These are phyloP conservation scores for Rhynchophorus ferrugineus DNA, from an alignment of 1,140 invertebrate species.

Conservation along the genomic window DNA sequence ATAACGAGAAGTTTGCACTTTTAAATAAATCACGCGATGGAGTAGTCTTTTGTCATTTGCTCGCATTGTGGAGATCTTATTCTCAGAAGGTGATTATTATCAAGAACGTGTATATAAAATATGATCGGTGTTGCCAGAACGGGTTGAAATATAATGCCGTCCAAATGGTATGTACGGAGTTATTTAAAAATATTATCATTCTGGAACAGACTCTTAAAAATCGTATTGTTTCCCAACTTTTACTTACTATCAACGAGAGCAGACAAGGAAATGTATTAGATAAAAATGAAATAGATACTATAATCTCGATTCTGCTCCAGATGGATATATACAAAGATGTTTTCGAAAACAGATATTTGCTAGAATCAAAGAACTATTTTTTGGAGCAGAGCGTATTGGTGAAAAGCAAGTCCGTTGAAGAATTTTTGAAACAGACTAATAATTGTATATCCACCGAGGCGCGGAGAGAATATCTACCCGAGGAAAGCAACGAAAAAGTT, in stretches of 20 bases:
- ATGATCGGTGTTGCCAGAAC: conserved; percentile 73
- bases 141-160: conserved; percentile 26
- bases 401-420: conserved; percentile 83
- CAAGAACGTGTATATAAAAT: conserved; percentile 91
- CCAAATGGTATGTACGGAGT: conserved; percentile 70
- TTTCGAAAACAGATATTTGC: conserved; percentile 86
- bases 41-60: conserved; percentile 83
- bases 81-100: conserved; percentile 97
- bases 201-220: conserved; percentile 80
- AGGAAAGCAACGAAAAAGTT: conserved; percentile 44
- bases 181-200: conserved; percentile 88
- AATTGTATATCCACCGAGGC: conserved; percentile 84
- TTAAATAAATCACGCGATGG: conserved; percentile 79
- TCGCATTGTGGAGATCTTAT: conserved; percentile 86
- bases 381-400: conserved; percentile 71
- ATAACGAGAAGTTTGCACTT: conserved; percentile 75
- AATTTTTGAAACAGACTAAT: conserved; percentile 88
- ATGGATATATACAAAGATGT: conserved; percentile 89
- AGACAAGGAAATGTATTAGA: conserved; percentile 80
- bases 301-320: conserved; percentile 91
- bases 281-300: conserved; percentile 80
- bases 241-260: conserved; percentile 86
- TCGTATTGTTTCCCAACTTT: conserved; percentile 79
- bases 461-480: conserved; percentile 82
- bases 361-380: conserved; percentile 83